A percentile compares a stretch with the other conserved stretches of the same genome.
phyloP scores from a whole-genome alignment of 2,888 invertebrate species.

The Dicyrtoma fusca region DNA sequence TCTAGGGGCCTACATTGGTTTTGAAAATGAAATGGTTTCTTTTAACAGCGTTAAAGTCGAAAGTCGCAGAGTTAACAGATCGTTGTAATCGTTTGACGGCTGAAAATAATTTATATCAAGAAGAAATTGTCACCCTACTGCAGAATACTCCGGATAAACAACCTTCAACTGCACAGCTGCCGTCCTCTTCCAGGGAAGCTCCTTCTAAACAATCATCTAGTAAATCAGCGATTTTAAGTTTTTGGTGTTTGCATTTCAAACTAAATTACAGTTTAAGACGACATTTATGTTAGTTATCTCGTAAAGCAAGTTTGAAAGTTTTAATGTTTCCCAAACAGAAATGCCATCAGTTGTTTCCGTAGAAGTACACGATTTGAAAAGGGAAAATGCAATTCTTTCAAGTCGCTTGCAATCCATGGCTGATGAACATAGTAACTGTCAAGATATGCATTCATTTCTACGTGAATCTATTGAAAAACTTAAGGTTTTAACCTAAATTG shows the following conservation, averaged over 20 bases:
- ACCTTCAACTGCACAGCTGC: too few relatives aligned
- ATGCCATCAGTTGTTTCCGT: conserved; percentile 29
- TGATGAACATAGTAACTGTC: conserved; percentile 36
- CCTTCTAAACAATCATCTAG: neutral
- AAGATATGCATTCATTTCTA: conserved; percentile 38
- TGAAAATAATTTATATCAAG: conserved; percentile 20
- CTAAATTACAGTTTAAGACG: neutral
- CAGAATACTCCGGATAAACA: conserved; percentile 7
- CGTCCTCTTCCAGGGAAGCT: neutral
- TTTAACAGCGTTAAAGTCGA: conserved; percentile 25
- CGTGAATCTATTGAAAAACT: conserved; percentile 40
- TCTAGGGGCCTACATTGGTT: too few relatives aligned
- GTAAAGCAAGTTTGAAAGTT: neutral
- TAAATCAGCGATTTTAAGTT: neutral
- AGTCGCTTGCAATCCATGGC: conserved; percentile 27
- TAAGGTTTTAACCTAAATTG: conserved; percentile 27
- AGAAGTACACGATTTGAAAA: conserved; percentile 37
- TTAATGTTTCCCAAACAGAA: conserved; percentile 11
- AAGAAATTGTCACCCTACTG: conserved; percentile 1
- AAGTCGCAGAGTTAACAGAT: conserved; percentile 21
- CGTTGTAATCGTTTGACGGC: conserved; percentile 22
- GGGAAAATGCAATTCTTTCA: conserved; percentile 25
- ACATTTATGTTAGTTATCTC: neutral
- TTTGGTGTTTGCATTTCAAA: neutral
- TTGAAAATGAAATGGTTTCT: neutral